These are phyloP conservation scores for Chiridota heheva DNA, from an alignment of 35 echinoderm and acorn worm genomes.

Conservation along the genomic window DNA sequence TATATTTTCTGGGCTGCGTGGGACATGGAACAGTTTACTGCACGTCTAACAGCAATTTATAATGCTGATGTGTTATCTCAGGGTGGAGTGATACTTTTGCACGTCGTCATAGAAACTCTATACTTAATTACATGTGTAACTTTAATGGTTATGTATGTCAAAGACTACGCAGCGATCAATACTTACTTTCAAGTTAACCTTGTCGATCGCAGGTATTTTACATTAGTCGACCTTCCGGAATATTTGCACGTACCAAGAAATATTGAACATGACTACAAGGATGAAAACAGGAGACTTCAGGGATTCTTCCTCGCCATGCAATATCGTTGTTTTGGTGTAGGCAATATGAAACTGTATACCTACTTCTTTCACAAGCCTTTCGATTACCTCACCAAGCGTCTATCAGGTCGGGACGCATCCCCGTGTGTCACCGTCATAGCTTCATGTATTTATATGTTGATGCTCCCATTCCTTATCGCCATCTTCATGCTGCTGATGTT, in stretches of 20 bases:
- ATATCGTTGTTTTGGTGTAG: conserved; percentile 40
- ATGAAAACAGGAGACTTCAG: neutral
- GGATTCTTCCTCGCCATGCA: conserved; percentile 58
- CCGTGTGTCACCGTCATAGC: conserved; percentile 29
- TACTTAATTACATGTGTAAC: conserved; percentile 39
- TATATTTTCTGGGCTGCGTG: conserved; percentile 39
- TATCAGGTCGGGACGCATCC: neutral
- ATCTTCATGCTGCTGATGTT: conserved; percentile 50
- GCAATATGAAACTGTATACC: conserved; percentile 21
- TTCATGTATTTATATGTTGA: conserved; percentile 12
- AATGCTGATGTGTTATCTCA: conserved; percentile 45
- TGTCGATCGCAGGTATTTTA: conserved; percentile 46
- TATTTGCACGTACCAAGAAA: conserved; percentile 40
- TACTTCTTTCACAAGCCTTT: conserved; percentile 29
- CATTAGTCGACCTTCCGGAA: conserved; percentile 19
- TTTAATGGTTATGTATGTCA: conserved; percentile 32
- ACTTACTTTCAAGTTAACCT: conserved; percentile 13
- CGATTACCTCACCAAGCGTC: conserved; percentile 12
- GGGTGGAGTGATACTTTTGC: conserved; percentile 13
- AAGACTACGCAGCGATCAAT: conserved; percentile 22
- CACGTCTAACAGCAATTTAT: conserved; percentile 40
- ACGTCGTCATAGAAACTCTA: conserved; percentile 48
- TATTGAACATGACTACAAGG: neutral
- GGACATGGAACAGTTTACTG: conserved; percentile 30
- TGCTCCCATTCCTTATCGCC: conserved; percentile 49